Evolutionary conservation across 2,113 vertebrate species (phyloP).

Genomic region (Ictidomys tridecemlineatus): DNA sequence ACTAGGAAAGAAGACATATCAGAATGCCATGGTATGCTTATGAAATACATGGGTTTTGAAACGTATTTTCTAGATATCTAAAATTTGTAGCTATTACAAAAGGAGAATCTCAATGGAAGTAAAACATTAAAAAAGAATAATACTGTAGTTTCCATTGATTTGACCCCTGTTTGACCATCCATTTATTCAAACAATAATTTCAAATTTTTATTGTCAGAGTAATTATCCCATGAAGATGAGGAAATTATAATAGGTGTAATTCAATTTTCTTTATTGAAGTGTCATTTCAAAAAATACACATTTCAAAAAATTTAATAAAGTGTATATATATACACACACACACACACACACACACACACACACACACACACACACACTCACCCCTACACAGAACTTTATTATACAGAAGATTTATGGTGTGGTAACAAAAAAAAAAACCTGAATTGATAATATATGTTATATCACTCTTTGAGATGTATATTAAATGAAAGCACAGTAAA

Average conservation of each 20-base stretch:
- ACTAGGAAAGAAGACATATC: conserved; percentile 25
- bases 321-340: too few relatives aligned
- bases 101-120: not conserved
- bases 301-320: not conserved
- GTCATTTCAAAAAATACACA: not conserved
- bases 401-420: not conserved
- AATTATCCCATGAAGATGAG: not conserved
- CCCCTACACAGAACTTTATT: not conserved
- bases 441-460: not conserved
- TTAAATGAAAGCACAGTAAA: not conserved
- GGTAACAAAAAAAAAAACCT: not conserved
- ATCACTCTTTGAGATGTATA: not conserved
- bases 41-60: conserved; percentile 30
- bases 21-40: conserved; percentile 13
- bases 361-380: too few relatives aligned
- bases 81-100: not conserved
- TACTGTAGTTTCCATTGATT: not conserved
- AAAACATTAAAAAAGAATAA: not conserved
- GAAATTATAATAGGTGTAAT: not conserved
- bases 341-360: too few relatives aligned
- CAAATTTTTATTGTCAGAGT: not conserved
- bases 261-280: not conserved
- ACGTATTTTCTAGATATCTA: not conserved
- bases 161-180: not conserved
- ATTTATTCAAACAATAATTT: not conserved